A percentile compares a stretch with the other conserved stretches of the same genome.
phyloP scores from a whole-genome alignment of 2,113 vertebrate genomes.

The Carassius carassius region DNA sequence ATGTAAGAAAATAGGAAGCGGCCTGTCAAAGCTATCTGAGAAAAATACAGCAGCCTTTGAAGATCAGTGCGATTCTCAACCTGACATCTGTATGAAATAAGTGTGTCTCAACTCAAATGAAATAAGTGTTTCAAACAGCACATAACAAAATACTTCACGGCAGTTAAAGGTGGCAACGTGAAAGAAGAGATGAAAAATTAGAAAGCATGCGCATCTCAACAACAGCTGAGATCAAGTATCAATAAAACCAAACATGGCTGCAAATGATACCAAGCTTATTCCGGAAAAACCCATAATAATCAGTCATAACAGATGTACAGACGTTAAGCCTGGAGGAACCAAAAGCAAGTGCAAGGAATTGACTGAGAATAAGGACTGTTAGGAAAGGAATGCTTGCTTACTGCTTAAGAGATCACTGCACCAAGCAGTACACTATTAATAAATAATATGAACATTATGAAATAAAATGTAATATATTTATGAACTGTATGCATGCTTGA shows the following conservation, averaged over 20 bases:
- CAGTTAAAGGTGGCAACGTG: neutral
- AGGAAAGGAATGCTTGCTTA: neutral
- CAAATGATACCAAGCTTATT: neutral
- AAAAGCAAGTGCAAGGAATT: neutral
- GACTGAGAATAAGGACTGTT: neutral
- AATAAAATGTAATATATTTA: neutral
- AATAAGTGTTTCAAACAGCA: neutral
- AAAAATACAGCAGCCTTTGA: constrained; percentile 53
- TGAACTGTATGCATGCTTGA: neutral
- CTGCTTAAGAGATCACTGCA: neutral
- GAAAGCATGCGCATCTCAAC: neutral
- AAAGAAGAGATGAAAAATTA: constrained; percentile 24
- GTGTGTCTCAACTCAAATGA: neutral
- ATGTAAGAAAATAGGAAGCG: constrained; percentile 65
- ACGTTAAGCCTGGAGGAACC: neutral
- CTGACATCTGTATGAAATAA: neutral
- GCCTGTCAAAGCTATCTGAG: constrained; percentile 55
- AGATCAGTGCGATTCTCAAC: constrained; percentile 6
- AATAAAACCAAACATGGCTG: neutral
- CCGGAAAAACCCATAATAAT: neutral
- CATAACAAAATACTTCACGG: neutral
- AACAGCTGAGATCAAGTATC: constrained; percentile 1
- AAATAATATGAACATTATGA: constrained; percentile 1
- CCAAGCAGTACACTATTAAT: neutral
- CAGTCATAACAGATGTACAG: neutral